phyloP scores from a whole-genome alignment of 2,888 invertebrate genomes.

The Boloria selene region DNA sequence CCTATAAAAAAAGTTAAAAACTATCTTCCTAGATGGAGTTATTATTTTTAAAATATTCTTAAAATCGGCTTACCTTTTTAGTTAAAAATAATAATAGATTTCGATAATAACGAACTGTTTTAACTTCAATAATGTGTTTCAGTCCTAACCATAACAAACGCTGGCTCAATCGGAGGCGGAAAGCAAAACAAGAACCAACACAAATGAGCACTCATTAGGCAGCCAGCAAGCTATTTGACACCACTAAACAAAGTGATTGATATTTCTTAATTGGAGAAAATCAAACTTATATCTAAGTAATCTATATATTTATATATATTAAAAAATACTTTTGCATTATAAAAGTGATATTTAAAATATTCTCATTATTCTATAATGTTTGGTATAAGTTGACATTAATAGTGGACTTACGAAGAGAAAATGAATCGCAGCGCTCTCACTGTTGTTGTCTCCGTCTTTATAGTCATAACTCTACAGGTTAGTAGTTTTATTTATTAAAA shows the following conservation, averaged over 20 bases:
- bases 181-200: constrained; percentile 58
- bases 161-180: constrained; percentile 44
- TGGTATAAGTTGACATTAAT: constrained; percentile 56
- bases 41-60: too few relatives aligned
- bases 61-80: too few relatives aligned
- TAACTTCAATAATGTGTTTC: constrained; percentile 37
- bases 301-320: not conserved
- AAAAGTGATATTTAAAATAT: not conserved
- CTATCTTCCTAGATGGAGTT: too few relatives aligned
- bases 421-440: constrained; percentile 66
- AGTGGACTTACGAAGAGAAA: constrained; percentile 56
- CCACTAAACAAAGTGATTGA: constrained; percentile 25
- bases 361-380: constrained; percentile 9
- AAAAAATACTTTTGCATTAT: not conserved
- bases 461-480: constrained; percentile 66
- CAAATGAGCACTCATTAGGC: constrained; percentile 54
- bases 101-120: not conserved
- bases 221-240: constrained; percentile 47
- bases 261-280: not conserved
- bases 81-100: too few relatives aligned
- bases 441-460: constrained; percentile 55
- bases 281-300: not conserved
- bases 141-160: constrained; percentile 65
- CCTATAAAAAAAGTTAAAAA: too few relatives aligned
- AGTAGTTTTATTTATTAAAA: constrained; percentile 39